Evolutionary conservation across 2,797 vertebrate genomes (phyloP), one percentile per base, ranked within the genome.

Genomic region (Eulemur mongoz): DNA sequence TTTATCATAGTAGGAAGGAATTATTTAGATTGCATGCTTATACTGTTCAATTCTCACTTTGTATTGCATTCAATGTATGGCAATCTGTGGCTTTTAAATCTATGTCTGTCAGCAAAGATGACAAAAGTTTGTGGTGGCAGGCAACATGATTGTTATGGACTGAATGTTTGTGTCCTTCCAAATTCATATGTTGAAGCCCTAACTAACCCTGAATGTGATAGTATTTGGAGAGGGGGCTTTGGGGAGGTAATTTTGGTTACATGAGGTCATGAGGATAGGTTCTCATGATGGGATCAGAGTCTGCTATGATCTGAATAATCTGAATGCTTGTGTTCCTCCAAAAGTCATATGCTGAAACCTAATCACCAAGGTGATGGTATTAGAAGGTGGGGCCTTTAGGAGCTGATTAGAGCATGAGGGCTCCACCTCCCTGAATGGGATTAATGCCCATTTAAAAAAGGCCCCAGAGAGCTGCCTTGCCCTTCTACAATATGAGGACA

Each of bases 1-100:
- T 94, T 70, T 90, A 93, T 94, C 38, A 88, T 69, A 95, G 22
- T 70, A 79, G 35, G 18, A 86, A 57, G 40, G n/a, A 84, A 57
- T 88, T 92, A 81, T 78, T 96, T 65, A 91, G 2, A 57, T 86
- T 73, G 14, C 25, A 48, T 93, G 22, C 3, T 89, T 91, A 7
- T 25, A 63, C 43, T 76, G 7, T 93, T 89, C 27, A 93, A 87
- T 30, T 61, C 30, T 95, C 93, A 86, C 50, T 90, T 80, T 67
- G 7, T 54, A 80, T 88, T 88, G 23, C 5, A 61, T 79, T 92
- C 54, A 45, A 11, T 50, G 9, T 73, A 70, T 48, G 89, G n/a
- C 23, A 92, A 38, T 3, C 30, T 70, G 6, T 61, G 20, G 18
- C 32, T 32, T 89, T 95, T 94, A 95, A 92, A 76, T 92, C 15